Conservation (phyloP, 2,888 invertebrate genomes). For the Parochlus steinenii region DNA sequence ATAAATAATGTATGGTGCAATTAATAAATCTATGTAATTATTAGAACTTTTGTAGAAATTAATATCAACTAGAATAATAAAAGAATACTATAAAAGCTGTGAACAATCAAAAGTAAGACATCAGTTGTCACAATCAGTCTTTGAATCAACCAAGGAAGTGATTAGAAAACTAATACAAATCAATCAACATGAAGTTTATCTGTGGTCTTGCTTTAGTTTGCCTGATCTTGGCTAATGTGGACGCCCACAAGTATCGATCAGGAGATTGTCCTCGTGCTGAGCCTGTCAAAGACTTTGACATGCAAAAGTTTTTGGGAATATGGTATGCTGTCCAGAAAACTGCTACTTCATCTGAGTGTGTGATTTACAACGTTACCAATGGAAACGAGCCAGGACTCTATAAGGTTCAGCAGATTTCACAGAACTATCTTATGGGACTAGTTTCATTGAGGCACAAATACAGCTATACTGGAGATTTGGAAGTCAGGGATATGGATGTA, state of each 20-base stretch:
- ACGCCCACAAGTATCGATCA: slow-evolving; percentile 52
- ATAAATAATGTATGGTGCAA: too few species aligned
- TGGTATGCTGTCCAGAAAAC: slow-evolving; percentile 77
- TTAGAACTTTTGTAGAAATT: too few species aligned
- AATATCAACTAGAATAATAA: too few species aligned
- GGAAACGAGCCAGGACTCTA: slow-evolving; percentile 52
- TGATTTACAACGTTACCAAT: slow-evolving; percentile 65
- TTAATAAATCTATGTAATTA: too few species aligned
- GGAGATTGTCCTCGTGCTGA: slow-evolving; percentile 59
- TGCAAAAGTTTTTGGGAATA: slow-evolving; percentile 60
- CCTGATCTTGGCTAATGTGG: too few species aligned
- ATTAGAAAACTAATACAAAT: too few species aligned
- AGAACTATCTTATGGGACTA: slow-evolving; percentile 48
- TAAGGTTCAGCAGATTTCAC: slow-evolving; percentile 51
- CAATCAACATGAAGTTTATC: too few species aligned
- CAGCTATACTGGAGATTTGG: slow-evolving; percentile 55
- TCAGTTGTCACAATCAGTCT: too few species aligned
- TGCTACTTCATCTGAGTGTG: slow-evolving; percentile 61
- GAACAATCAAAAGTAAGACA: too few species aligned
- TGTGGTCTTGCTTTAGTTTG: too few species aligned
- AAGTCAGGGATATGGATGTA: slow-evolving; percentile 42
- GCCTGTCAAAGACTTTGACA: slow-evolving; percentile 53
- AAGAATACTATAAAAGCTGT: too few species aligned
- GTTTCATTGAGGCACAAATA: slow-evolving; percentile 65
- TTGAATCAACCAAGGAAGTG: too few species aligned